These are phyloP conservation scores for Copidosoma floridanum DNA, from an alignment of 1,140 invertebrate genomes.

Conservation along the genomic window DNA sequence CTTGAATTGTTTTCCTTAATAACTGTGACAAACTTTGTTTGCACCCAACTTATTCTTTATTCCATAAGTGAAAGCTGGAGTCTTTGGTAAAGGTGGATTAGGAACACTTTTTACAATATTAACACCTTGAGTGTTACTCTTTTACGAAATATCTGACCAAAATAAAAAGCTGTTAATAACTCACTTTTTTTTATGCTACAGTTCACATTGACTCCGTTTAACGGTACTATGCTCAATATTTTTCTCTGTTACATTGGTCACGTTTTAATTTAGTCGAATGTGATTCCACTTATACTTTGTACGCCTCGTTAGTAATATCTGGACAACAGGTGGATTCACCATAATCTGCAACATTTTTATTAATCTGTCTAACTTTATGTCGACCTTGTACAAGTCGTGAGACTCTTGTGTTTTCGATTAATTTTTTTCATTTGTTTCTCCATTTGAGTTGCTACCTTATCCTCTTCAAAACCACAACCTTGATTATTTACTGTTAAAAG, in stretches of 20 bases:
- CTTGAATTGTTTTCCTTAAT: neutral
- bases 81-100: neutral
- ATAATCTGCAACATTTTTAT: too few relatives aligned
- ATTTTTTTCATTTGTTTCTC: neutral
- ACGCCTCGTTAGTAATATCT: neutral
- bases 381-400: too few relatives aligned
- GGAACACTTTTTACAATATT: neutral
- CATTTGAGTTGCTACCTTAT: neutral
- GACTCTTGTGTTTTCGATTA: neutral
- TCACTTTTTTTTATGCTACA: neutral
- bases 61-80: neutral
- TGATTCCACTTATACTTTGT: neutral
- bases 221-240: neutral
- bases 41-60: neutral
- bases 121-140: neutral
- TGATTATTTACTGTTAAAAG: neutral
- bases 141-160: neutral
- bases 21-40: neutral
- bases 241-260: neutral
- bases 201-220: neutral
- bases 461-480: neutral
- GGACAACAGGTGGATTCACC: neutral
- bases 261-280: neutral
- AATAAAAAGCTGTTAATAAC: neutral
- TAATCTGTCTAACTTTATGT: too few relatives aligned